A percentile compares a stretch with the other conserved stretches of the same genome.
Conservation (phyloP, 2,888 invertebrate genomes). For the Linnaemya vulpina region DNA sequence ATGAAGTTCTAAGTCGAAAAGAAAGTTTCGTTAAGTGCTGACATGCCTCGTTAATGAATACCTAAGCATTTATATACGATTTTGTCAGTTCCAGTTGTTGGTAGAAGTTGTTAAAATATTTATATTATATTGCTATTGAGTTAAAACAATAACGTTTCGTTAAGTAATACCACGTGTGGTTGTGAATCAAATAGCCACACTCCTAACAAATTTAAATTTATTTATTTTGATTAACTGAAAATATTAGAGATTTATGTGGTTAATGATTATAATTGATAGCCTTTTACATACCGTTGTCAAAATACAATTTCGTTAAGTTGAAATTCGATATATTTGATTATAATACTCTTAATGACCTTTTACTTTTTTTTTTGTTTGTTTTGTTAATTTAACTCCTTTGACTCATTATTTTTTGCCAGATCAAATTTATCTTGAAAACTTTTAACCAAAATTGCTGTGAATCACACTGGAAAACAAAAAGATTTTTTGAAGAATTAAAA, state of each 20-base stretch:
- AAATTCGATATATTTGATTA: neutral
- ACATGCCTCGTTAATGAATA: conserved; percentile 18
- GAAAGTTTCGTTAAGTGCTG: conserved; percentile 42
- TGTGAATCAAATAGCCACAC: no score
- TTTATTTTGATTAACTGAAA: neutral
- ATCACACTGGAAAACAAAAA: conserved; percentile 16
- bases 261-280: no score
- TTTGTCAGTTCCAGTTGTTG: neutral
- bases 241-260: no score
- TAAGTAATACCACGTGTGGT: no score
- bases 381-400: conserved; percentile 33
- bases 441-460: conserved; percentile 42
- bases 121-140: no score
- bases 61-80: neutral
- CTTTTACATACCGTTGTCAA: neutral
- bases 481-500: conserved; percentile 15
- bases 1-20: neutral
- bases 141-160: no score
- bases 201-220: no score
- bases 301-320: conserved; percentile 5
- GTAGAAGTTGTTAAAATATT: no score
- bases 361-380: conserved; percentile 11
- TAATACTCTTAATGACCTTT: neutral
- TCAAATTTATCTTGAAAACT: conserved; percentile 1
- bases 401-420: neutral